Evolutionary conservation across 2,797 vertebrate genomes (phyloP).

Genomic region (Acipenser transmontanus): DNA sequence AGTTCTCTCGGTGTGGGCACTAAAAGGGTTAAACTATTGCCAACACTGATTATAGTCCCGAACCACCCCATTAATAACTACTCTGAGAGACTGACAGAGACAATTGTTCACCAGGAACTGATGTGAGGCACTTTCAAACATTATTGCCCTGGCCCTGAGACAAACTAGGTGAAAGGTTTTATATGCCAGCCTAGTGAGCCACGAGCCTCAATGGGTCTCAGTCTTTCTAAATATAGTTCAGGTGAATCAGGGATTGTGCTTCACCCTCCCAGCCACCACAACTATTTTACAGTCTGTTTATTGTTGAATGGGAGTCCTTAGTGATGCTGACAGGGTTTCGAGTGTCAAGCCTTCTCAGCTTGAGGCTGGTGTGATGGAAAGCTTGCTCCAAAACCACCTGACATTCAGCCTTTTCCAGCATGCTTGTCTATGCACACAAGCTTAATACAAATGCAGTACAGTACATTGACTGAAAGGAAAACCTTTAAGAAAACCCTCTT

Average conservation of each 20-base stretch:
- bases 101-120: no score
- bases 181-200: no score
- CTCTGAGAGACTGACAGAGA: no score
- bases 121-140: no score
- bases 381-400: not conserved
- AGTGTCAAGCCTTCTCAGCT: not conserved
- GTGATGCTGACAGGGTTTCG: slow-evolving; percentile 3
- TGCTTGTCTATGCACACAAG: not conserved
- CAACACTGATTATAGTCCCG: no score
- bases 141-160: no score
- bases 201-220: not conserved
- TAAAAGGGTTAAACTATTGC: no score
- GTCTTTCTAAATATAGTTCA: slow-evolving; percentile 1
- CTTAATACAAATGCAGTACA: not conserved
- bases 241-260: not conserved
- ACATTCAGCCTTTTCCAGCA: not conserved
- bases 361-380: not conserved
- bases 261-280: not conserved
- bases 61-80: no score
- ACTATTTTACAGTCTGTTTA: not conserved
- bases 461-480: not conserved
- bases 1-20: no score
- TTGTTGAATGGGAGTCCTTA: not conserved
- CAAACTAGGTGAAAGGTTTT: no score
- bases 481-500: not conserved